Evolutionary conservation across 2,888 invertebrate genomes (phyloP), one percentile per base, ranked within the genome.

Genomic region (Aelia acuminata): DNA sequence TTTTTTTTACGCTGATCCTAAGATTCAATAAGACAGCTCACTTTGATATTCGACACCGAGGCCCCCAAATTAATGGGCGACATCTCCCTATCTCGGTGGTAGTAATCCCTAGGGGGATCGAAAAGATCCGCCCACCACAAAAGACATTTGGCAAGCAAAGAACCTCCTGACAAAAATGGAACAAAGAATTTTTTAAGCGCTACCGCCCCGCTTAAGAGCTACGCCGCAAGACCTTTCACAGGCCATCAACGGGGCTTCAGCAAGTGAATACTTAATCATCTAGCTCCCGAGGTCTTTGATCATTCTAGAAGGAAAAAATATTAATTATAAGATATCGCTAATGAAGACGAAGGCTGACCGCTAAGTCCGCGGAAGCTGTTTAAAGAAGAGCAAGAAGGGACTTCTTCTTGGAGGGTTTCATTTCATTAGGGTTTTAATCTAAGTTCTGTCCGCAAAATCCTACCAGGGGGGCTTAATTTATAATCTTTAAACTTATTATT

Each of bases 351-450:
- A 11, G n/a, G 43, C 43, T 80, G 80, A 80, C 80, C 80, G 43
- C 80, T 47, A 47, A 80, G 80, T 43, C 80, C 80, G 39, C 22
- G 39, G 75, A 20, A 39, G 75, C 75, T 80, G n/a, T 75, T 75
- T 75, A 80, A 80, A 80, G 80, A 80, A 80, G 80, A 18, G n/a
- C 7, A 43, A n/a, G 26, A 5, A 7, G 18, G 22, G 10, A 80
- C 43, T 47, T n/a, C 80, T 80, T 80, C 43, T 43, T n/a, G 39
- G 2, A 3, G 22, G 80, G 39, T n/a, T 80, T 80, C 80, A 43
- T 80, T 80, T 80, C 80, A 80, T 80, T 80, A 80, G n/a, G n/a
- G 80, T 80, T 80, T 80, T 80, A 80, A 80, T 80, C 80, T 47
- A 80, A 80, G 43, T 80, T 80, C 80, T 80, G 43, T 80, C 43